Conservation (phyloP, 92 coral and sea anemone species). For the Phenganax subtilis region DNA sequence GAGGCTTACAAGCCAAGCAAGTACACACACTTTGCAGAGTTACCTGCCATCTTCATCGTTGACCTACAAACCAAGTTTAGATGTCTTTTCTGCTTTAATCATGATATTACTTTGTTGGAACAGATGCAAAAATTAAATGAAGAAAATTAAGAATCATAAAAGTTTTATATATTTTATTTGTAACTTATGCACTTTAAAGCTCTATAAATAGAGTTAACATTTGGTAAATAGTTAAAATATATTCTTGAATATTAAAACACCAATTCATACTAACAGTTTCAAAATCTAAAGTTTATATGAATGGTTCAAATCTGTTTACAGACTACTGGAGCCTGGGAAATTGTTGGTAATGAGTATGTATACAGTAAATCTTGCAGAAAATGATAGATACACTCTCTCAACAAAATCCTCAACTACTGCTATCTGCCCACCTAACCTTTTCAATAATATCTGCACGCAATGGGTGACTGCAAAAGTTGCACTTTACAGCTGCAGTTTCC, state of each 20-base stretch:
- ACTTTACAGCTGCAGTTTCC: background rate
- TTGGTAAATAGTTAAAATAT: background rate
- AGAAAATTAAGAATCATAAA: background rate
- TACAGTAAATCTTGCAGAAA: background rate
- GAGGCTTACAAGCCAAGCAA: no score
- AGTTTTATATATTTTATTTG: background rate
- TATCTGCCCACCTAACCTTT: background rate
- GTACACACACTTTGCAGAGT: no score
- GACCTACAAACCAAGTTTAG: background rate
- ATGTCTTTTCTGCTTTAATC: background rate
- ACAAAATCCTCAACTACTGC: constrained; percentile 8
- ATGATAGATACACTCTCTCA: background rate
- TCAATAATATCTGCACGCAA: constrained; percentile 5
- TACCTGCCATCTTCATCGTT: no score
- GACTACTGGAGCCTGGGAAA: background rate
- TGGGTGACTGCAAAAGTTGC: background rate
- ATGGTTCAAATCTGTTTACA: constrained; percentile 1
- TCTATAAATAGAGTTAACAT: constrained; percentile 7
- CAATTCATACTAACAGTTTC: constrained; percentile 8
- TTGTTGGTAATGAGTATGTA: background rate
- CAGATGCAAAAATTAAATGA: constrained; percentile 1
- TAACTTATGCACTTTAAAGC: background rate
- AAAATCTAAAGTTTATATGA: background rate
- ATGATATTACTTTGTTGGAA: background rate
- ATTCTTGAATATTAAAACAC: background rate